phyloP scores from a whole-genome alignment of 2,113 vertebrate genomes.

The Axis porcinus region DNA sequence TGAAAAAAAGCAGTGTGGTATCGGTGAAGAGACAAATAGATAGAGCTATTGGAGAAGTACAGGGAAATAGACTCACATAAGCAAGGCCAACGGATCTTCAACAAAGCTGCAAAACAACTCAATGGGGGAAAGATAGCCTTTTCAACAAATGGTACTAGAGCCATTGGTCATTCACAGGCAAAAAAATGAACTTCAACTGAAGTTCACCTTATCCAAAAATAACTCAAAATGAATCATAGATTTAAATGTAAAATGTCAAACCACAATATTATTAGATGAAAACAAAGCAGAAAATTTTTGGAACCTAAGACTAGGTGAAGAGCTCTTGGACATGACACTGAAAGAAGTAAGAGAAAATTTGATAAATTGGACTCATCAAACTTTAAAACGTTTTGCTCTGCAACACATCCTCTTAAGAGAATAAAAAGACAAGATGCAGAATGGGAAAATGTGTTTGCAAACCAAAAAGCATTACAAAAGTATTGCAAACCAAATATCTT shows the following conservation, averaged over 20 bases:
- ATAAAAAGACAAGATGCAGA: not conserved
- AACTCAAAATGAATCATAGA: not conserved
- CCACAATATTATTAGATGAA: conserved; percentile 10
- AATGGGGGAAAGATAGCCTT: not conserved
- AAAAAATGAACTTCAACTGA: not conserved
- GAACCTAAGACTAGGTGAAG: not conserved
- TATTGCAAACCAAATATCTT: not conserved
- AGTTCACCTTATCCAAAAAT: not conserved
- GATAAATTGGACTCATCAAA: not conserved
- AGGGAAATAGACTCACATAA: not conserved
- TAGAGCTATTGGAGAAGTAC: not conserved
- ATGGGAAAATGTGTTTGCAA: not conserved
- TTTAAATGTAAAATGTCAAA: conserved; percentile 26
- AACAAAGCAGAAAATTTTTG: not conserved
- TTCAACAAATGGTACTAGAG: not conserved
- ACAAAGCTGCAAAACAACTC: not conserved
- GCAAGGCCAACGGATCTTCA: not conserved
- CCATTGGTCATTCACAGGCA: not conserved
- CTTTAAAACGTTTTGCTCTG: not conserved
- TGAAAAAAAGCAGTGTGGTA: not conserved
- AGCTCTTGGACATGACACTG: not conserved
- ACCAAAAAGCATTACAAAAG: not conserved
- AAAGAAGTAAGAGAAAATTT: not conserved
- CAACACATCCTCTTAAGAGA: not conserved
- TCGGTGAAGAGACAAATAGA: not conserved